A percentile compares a stretch with the other conserved stretches of the same genome.
Evolutionary conservation across 2,888 invertebrate genomes (phyloP).

Genomic region (Drosophila stalkeri): DNA sequence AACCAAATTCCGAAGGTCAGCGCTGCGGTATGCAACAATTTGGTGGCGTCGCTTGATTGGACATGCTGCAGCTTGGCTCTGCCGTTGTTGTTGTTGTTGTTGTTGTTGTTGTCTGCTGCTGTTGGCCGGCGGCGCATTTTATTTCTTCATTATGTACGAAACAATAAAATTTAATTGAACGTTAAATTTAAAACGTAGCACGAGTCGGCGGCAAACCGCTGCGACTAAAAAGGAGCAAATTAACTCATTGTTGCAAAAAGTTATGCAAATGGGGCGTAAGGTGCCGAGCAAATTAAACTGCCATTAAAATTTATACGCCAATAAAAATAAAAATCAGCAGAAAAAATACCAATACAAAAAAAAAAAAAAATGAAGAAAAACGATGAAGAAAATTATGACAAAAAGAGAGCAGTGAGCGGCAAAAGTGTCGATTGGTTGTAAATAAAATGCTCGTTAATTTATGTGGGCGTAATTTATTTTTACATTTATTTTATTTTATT

Average conservation of each 20-base stretch:
- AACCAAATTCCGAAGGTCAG: conserved; percentile 53
- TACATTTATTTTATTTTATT: conserved; percentile 8
- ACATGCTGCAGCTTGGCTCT: conserved; percentile 27
- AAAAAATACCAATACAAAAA: conserved; percentile 1
- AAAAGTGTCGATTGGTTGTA: conserved; percentile 60
- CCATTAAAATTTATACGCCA: conserved; percentile 64
- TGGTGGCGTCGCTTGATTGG: conserved; percentile 47
- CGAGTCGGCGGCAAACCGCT: conserved; percentile 41
- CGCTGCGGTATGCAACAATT: conserved; percentile 55
- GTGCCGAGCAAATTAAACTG: conserved; percentile 66
- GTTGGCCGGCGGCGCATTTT: conserved; percentile 62
- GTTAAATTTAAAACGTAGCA: conserved; percentile 74
- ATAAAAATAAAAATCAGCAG: conserved; percentile 47
- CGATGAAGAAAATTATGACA: conserved; percentile 6
- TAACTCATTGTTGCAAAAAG: conserved; percentile 68
- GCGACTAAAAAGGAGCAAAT: conserved; percentile 60
- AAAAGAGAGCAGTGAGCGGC: conserved; percentile 38
- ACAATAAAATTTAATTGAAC: conserved; percentile 75
- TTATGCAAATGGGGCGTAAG: conserved; percentile 67
- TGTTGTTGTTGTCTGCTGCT: conserved; percentile 25
- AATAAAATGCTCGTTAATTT: conserved; percentile 68
- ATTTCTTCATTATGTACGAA: conserved; percentile 73
- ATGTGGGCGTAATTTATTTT: conserved; percentile 56
- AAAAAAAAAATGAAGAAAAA: not conserved
- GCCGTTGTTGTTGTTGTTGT: conserved; percentile 5